Base-by-base conservation (phyloP, 2,888 invertebrate species). In the Formica aserva region DNA sequence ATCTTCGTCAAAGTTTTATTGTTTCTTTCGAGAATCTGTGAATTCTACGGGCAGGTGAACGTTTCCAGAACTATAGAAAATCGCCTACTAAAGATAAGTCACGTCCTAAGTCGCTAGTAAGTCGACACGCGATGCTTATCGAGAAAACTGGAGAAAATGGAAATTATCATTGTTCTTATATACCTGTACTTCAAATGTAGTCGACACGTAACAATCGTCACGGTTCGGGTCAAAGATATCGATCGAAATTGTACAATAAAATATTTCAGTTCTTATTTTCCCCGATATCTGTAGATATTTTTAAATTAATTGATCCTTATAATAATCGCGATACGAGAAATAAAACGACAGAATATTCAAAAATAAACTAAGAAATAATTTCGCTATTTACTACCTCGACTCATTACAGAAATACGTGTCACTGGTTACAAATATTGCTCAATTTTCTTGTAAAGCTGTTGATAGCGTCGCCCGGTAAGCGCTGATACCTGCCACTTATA, bases 1-100 rank as follows among this genome's bases (percentile, higher is more conserved):
- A 84, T 81, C 87, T 89, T 86, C 83, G 84, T 89, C 83, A 91
- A 87, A 89, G 82, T 90, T 85, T 88, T 85, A 92, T 91, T 91
- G 91, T 92, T 85, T 89, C 69, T 83, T 75, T 83, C 57, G 76
- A 78, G 45, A 52, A 84, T 84, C 65, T 18, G 11, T 69, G 75
- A 74, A 81, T 85, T 48, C 48, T 52, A 60, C 60, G 32, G 62
- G 84, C 81, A 86, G 85, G 80, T 83, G 87, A 85, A 84, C 72
- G 66, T 80, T 45, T 26, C 26, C 67, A 72, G 65, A 9, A 41
- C 83, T 75, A 84, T 87, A 83, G 86, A 86, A 84, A 86, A 85
- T 57, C 62, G 15, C 72, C 57, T 74, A 75, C 80, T 57, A 29
- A 72, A 48, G 75, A 85, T 83, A 77, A 85, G 74, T 86, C 71